Evolutionary conservation across 2,113 vertebrate genomes (phyloP), one percentile per base, ranked within the genome.

Genomic region (Cyprinodon tularosa): DNA sequence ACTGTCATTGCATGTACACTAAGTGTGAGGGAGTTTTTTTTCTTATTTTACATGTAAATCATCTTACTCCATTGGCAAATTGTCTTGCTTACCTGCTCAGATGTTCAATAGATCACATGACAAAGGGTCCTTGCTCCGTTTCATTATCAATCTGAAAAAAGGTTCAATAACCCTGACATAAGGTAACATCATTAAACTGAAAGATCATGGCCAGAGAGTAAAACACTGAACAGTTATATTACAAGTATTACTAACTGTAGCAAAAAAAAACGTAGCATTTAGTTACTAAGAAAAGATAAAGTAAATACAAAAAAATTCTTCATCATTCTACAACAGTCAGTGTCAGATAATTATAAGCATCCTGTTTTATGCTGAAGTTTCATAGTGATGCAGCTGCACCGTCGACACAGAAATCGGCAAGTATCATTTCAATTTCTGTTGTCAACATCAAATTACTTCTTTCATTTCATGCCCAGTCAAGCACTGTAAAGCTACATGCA

Each of bases 361-460:
- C 29, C 63, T 62, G 72, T 57, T 76, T 83, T 11, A 36, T 50
- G 12, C 38, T 12, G 50, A 13, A 65, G 53, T 17, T 62, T 38
- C 36, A 29, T 59, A n/a, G 14, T 48, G 47, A 9, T 39, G 47
- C 40, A 36, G 95, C 94, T 90, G 93, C 93, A 70, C 66, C 57
- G 68, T 50, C 64, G 36, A 61, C 44, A 92, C 91, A 92, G 77
- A 80, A 95, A 96, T 95, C 96, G 95, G 94, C 93, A 93, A 95
- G 95, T 96, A 97, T 97, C 95, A 96, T 96, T 98, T 96, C 96
- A 96, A 97, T 97, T 97, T 96, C 95, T 96, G 94, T 96, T 96
- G 96, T 97, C 96, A 96, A 97, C 96, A 96, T 97, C 96, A 97
- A 96, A 98, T 97, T 96, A 97, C 96, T 97, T 96, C 97, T 98